A percentile compares a stretch with the other conserved stretches of the same genome.
These are phyloP conservation scores for Phorcus lineatus DNA, from an alignment of 2,888 invertebrate genomes.

Conservation along the genomic window DNA sequence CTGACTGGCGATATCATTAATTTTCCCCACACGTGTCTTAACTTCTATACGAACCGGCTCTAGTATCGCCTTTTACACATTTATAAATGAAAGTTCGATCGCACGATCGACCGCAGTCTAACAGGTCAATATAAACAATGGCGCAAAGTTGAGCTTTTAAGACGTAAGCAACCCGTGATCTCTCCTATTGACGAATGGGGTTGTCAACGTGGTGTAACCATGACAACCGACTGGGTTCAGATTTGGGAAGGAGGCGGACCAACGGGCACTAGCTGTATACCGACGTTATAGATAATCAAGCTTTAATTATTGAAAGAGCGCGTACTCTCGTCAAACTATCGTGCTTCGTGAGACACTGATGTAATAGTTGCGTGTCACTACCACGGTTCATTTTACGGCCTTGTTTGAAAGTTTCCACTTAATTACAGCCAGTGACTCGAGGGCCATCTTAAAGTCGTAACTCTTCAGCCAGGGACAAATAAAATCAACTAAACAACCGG, in stretches of 20 bases:
- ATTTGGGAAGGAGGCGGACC: not conserved
- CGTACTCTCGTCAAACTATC: not conserved
- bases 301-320: not conserved
- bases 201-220: slow-evolving; percentile 5
- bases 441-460: too few species aligned
- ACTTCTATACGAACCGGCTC: not conserved
- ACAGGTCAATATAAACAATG: slow-evolving; percentile 11
- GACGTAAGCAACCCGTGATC: not conserved
- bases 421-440: too few species aligned
- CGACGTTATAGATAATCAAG: not conserved
- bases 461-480: too few species aligned
- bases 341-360: not conserved
- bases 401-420: too few species aligned
- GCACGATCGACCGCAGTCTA: not conserved
- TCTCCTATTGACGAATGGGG: not conserved
- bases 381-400: too few species aligned
- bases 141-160: not conserved
- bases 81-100: slow-evolving; percentile 15
- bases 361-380: not conserved
- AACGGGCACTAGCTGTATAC: not conserved
- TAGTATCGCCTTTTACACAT: not conserved
- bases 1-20: not conserved
- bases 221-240: not conserved
- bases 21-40: slow-evolving; percentile 1
- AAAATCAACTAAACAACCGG: too few species aligned